These are phyloP conservation scores for Athene cunicularia DNA, from an alignment of 2,113 vertebrate species.

Conservation along the genomic window DNA sequence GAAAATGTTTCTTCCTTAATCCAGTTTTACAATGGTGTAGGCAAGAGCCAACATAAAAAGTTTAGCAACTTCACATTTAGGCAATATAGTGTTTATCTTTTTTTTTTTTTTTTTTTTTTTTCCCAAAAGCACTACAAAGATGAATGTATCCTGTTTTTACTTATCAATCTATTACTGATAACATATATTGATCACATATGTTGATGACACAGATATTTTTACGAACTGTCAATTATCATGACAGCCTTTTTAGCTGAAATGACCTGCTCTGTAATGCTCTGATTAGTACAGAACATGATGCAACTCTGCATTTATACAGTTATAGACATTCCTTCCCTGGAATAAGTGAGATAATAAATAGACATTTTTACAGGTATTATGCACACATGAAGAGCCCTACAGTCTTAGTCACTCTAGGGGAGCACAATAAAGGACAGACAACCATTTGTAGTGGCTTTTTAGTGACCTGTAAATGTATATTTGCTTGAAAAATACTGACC, in stretches of 20 bases:
- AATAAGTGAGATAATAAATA: too few relatives aligned
- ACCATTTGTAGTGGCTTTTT: neutral
- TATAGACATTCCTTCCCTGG: neutral
- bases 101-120: neutral
- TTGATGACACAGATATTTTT: neutral
- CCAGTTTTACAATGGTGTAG: neutral
- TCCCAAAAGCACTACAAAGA: neutral
- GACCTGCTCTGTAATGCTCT: neutral
- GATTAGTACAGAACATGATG: neutral
- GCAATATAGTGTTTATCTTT: neutral
- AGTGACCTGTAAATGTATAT: neutral
- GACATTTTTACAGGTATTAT: neutral
- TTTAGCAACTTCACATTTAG: neutral
- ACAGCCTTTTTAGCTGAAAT: neutral
- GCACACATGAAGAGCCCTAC: neutral
- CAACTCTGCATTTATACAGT: neutral
- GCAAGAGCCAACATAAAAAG: neutral
- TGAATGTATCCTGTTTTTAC: neutral
- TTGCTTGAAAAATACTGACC: neutral
- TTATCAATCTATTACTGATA: neutral
- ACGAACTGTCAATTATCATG: neutral
- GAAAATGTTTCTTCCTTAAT: neutral
- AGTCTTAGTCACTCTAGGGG: neutral
- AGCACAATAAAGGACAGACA: neutral
- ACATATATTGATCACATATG: neutral